Evolutionary conservation across 2,113 vertebrate species (phyloP), one percentile per base, ranked within the genome.

Genomic region (Hipposideros armiger): DNA sequence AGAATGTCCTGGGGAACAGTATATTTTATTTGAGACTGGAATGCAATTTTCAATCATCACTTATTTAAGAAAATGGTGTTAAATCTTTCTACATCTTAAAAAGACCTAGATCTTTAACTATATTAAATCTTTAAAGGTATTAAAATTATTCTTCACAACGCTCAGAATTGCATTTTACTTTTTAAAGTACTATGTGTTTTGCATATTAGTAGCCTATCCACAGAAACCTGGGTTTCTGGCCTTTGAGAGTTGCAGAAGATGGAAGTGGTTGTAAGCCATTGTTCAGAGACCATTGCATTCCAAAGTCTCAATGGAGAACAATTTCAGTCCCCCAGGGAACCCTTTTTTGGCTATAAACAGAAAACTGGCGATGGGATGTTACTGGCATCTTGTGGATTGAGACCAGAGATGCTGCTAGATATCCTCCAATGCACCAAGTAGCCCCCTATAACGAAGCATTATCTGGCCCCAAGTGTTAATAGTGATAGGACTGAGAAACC

Each of bases 41-140:
- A 85, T 90, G n/a, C 36, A 70, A 77, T 42, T 73, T 90, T 90
- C 1, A 50, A 28, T 76, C 26, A 95, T 32, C 17, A 9, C 72
- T 95, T 89, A 42, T 64, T 60, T 74, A 80, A 87, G 83, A 95
- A 96, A 83, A 90, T 47, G 15, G 14, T 88, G 8, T 45, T 89
- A 86, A 80, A 86, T 64, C 30, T 96, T 96, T 78, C 42, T 82
- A 87, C 26, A 20, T 89, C 70, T 94, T 90, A 82, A 95, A 96
- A 91, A 87, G 62, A 87, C 20, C 20, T 78, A 60, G 74, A 45
- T 81, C 19, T 62, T 90, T 80, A 89, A 87, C 62, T 11, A 14
- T n/a, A 54, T 86, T 70, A 66, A 42, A 36, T 83, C 47, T 76
- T 88, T 87, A 76, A 73, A 90, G 64, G 19, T 32, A 69, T 82